phyloP scores from a whole-genome alignment of 1,140 invertebrate genomes.

The Trigoniulus corallinus region DNA sequence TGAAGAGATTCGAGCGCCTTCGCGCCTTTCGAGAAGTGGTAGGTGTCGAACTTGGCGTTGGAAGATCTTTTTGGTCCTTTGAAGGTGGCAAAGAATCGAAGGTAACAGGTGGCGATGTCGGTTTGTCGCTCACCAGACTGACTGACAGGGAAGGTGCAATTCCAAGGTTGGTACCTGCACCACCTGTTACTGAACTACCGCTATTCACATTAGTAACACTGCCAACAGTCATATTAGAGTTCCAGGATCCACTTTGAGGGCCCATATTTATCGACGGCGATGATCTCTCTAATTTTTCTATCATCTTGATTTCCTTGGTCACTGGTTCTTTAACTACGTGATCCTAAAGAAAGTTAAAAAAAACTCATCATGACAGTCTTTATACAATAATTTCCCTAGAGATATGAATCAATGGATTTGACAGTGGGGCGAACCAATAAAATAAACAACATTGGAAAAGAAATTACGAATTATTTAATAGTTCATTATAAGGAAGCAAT shows the following conservation, averaged over 20 bases:
- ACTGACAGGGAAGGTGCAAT: background rate
- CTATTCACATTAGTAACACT: background rate
- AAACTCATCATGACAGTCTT: too few relatives aligned
- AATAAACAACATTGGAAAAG: too few relatives aligned
- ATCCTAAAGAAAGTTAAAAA: background rate
- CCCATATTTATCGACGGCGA: background rate
- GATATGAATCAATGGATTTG: too few relatives aligned
- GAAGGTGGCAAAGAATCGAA: constrained; percentile 9
- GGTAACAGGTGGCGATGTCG: background rate
- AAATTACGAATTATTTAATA: too few relatives aligned
- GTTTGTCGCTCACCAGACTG: background rate
- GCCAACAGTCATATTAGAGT: background rate
- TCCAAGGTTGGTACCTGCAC: background rate
- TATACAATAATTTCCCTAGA: too few relatives aligned
- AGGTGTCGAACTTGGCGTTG: constrained; percentile 69
- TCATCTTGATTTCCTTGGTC: background rate
- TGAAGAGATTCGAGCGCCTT: constrained; percentile 85
- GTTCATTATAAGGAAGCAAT: too few relatives aligned
- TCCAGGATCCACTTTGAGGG: background rate
- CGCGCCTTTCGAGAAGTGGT: constrained; percentile 74
- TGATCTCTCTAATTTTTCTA: background rate
- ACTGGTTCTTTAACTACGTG: background rate
- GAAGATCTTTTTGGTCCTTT: constrained; percentile 44
- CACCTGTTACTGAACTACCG: background rate
- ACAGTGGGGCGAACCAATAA: too few relatives aligned